Conservation (phyloP, 2,888 invertebrate species). For the Brachyopa scutellaris region DNA sequence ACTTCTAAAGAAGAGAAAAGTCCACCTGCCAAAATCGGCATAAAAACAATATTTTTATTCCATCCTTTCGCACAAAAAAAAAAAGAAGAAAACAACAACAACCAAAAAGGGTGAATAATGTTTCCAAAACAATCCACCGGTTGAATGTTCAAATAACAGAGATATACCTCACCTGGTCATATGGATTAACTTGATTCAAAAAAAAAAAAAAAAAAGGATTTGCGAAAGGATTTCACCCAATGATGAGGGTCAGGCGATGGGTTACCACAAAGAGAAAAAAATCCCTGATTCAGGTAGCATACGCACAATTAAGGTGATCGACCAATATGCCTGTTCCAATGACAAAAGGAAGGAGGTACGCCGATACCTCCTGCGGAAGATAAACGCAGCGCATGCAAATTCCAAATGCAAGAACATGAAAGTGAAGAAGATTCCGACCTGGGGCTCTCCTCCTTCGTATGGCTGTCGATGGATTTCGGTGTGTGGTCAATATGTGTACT, state of each 20-base stretch:
- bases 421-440: too few relatives aligned
- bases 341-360: constrained; percentile 33
- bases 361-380: constrained; percentile 16
- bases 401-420: background rate
- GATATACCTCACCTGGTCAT: constrained; percentile 59
- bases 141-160: constrained; percentile 56
- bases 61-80: too few relatives aligned
- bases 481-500: constrained; percentile 59
- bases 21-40: constrained; percentile 66
- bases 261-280: background rate
- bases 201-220: constrained; percentile 57
- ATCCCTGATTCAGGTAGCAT: constrained; percentile 26
- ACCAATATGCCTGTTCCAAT: constrained; percentile 19
- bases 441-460: too few relatives aligned
- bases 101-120: constrained; percentile 51
- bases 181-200: constrained; percentile 50
- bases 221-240: constrained; percentile 46
- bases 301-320: constrained; percentile 58
- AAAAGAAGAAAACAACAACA: too few relatives aligned
- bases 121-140: constrained; percentile 53
- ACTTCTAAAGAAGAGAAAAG: constrained; percentile 34
- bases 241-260: constrained; percentile 58
- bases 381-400: constrained; percentile 59
- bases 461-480: constrained; percentile 16
- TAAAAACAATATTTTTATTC: constrained; percentile 65